These are phyloP conservation scores for Phrixothrix hirtus DNA, from an alignment of 2,888 invertebrate genomes.

Conservation along the genomic window DNA sequence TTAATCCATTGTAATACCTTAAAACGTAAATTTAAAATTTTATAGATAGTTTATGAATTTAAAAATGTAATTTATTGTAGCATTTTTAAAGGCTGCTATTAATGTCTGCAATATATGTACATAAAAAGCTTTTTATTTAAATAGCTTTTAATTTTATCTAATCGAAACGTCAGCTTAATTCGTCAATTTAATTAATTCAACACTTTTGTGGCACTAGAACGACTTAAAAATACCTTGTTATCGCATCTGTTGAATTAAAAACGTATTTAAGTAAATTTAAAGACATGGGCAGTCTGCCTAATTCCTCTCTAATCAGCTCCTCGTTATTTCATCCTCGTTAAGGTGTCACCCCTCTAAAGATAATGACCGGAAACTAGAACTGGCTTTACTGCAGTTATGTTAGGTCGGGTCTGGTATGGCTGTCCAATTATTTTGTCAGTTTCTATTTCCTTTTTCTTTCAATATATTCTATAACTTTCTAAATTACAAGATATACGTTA, in stretches of 20 bases:
- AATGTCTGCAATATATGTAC: not conserved
- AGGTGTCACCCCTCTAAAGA: slow-evolving; percentile 41
- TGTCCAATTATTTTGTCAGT: slow-evolving; percentile 21
- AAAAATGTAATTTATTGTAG: not conserved
- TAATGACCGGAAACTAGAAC: slow-evolving; percentile 44
- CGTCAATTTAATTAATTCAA: slow-evolving; percentile 25
- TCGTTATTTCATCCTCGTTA: slow-evolving; percentile 46
- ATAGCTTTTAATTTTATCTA: slow-evolving; percentile 10
- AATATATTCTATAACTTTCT: not conserved
- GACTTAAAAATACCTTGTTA: slow-evolving; percentile 30
- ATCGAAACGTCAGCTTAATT: slow-evolving; percentile 13
- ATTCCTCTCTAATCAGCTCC: slow-evolving; percentile 47
- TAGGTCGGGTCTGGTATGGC: slow-evolving; percentile 12
- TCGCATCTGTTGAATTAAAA: slow-evolving; percentile 42
- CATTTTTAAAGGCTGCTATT: not conserved
- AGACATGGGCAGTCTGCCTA: slow-evolving; percentile 37
- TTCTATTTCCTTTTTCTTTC: slow-evolving; percentile 18
- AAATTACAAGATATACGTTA: slow-evolving; percentile 11
- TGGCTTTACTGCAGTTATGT: slow-evolving; percentile 34
- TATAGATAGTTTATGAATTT: not conserved
- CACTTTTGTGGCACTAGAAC: slow-evolving; percentile 14
- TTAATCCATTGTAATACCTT: not conserved
- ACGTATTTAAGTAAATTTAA: slow-evolving; percentile 43
- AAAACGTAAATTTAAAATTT: not conserved
- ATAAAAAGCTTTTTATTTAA: not conserved